Evolutionary conservation across 2,888 invertebrate species (phyloP), one percentile per base, ranked within the genome.

Genomic region (Syritta pipiens): DNA sequence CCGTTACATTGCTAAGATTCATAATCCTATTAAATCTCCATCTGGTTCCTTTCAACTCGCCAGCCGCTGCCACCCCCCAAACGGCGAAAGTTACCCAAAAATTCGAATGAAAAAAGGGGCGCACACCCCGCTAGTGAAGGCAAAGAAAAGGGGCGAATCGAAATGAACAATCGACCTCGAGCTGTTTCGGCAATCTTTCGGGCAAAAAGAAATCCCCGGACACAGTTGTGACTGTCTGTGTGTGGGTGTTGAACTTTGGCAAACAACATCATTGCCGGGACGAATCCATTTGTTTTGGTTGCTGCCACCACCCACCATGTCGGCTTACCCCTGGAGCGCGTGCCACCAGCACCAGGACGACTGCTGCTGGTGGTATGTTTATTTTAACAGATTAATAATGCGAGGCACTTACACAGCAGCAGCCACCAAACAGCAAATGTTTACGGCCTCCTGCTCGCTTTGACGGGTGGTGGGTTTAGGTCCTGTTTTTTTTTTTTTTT

Each of bases 11-110:
- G 49, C 71, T 49, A 71, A 72, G 71, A 79, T 75, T 79, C 79
- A 81, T 82, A 81, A 82, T 82, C 69, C 82, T 81, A 82, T 82
- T 81, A 81, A 71, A 81, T 65, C 77, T 79, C 74, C 82, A 82
- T 82, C 82, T 82, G 82, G 63, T 81, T 60, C 67, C 62, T 81
- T 81, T 79, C 82, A 79, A 71, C n/a, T n/a, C n/a, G n/a, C n/a
- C n/a, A n/a, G n/a, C n/a, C n/a, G n/a, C n/a, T n/a, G 28, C 60
- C 55, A 62, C 57, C 74, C 79, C 74, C 79, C 74, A 79, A 68
- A n/a, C n/a, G n/a, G n/a, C n/a, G n/a, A n/a, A n/a, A n/a, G n/a
- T 68, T 79, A 62, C 79, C 62, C 67, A 74, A 74, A 79, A 79
- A 79, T 79, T 74, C 72, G 44, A 22, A 60, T 62, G 57, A 37